phyloP scores from a whole-genome alignment of 2,888 invertebrate genomes.

The Yponomeuta malinellus region DNA sequence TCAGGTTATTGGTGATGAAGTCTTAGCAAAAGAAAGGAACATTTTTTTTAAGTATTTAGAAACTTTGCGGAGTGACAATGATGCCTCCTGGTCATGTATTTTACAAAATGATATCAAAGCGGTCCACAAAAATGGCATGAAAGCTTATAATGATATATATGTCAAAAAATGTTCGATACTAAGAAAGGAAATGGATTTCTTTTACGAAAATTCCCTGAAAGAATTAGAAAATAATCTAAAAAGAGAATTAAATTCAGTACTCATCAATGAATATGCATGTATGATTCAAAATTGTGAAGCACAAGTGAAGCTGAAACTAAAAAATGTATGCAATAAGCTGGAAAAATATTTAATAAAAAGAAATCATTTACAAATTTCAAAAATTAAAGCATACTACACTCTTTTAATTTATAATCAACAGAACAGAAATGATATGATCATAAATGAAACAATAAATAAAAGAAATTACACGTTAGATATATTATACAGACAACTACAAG shows the following conservation, averaged over 20 bases:
- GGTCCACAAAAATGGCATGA: constrained; percentile 42
- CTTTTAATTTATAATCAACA: constrained; percentile 50
- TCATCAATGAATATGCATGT: constrained; percentile 40
- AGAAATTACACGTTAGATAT: constrained; percentile 54
- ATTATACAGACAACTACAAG: constrained; percentile 50
- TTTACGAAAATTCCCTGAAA: constrained; percentile 52
- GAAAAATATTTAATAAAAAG: constrained; percentile 38
- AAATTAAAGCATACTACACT: constrained; percentile 53
- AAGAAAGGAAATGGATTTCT: constrained; percentile 43
- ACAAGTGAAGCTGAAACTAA: constrained; percentile 47
- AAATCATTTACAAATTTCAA: constrained; percentile 43
- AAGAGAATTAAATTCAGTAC: constrained; percentile 40
- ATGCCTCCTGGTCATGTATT: constrained; percentile 51
- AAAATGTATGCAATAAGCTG: constrained; percentile 38
- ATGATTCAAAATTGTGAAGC: constrained; percentile 46
- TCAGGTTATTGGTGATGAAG: constrained; percentile 48
- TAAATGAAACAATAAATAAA: constrained; percentile 41
- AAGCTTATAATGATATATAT: constrained; percentile 43
- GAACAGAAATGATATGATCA: constrained; percentile 36
- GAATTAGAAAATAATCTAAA: constrained; percentile 52
- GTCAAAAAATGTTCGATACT: constrained; percentile 46
- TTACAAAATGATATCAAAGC: constrained; percentile 41
- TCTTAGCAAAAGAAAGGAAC: constrained; percentile 40
- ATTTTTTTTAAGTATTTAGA: constrained; percentile 37
- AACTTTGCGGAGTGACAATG: constrained; percentile 44